Evolutionary conservation across 1,140 invertebrate species (phyloP), one percentile per base, ranked within the genome.

Genomic region (Stegodyphus dumicola): DNA sequence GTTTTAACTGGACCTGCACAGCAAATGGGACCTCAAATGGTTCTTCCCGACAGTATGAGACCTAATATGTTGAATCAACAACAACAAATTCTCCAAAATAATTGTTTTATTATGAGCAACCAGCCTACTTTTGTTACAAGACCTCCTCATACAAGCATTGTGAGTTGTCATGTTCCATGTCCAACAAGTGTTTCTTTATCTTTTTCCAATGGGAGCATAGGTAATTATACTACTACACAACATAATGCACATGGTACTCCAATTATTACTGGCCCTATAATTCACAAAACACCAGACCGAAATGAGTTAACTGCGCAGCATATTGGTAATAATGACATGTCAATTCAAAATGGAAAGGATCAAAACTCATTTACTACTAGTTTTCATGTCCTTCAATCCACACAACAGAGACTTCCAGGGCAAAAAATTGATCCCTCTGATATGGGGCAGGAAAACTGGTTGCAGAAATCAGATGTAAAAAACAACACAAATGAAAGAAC

Each of bases 61-160:
- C 86, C 86, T 15, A 83, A 81, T 51, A 79, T 87, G 49, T 66
- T 87, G 11, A 81, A 87, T n/a, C 79, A 80, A 18, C 86, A 83
- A 15, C 79, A 83, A 53, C 86, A 87, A 51, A 77, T 87, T 60
- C 53, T 87, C 15, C 86, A 83, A 77, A 87, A 87, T 73, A 83
- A 83, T 64, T 87, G 86, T 77, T 87, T 87, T 65, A 87, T 87
- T 18, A 87, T 87, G 78, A 79, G 86, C 56, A 75, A 78, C 49
- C 86, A 87, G 60, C 78, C 86, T 13, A 77, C 78, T 49, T 87
- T 83, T 83, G 79, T 83, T 17, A 71, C 85, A 11, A 54, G 85
- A 80, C 84, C 76, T 49, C 77, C 77, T 10, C 78, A 76, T 53
- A 69, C 71, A 48, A 77, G 69, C 53, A 67, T 86, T 54, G 73